Base-by-base conservation (phyloP, 2,797 vertebrate genomes). In the Eospalax fontanierii region DNA sequence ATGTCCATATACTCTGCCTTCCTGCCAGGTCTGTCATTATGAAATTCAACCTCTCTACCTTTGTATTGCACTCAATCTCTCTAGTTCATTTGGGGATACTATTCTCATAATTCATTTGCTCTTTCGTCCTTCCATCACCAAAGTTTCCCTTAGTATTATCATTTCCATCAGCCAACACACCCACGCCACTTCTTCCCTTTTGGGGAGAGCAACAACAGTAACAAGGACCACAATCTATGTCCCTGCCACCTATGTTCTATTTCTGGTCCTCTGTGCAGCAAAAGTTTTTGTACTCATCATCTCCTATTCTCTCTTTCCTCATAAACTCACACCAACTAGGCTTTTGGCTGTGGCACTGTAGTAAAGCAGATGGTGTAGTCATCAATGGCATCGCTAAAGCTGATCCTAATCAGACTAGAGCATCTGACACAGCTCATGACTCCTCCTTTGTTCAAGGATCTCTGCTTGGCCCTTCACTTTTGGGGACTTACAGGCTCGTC, bases 111-210 rank as follows among this genome's bases (percentile, higher is more conserved):
- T n/a, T 80, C 26, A 83, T n/a, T 78, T 11, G 38, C 63, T 82
- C 38, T 35, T 76, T 71, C n/a, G 57, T 65, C 57, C 19, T 18
- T 30, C 73, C 10, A 76, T 33, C 30, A 71, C 63, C 73, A 70
- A 28, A 82, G 30, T 38, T 87, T n/a, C 40, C 57, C 70, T 66
- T 54, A 71, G 22, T 78, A 12, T 5, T 6, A 57, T 65, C 76
- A 89, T 61, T 91, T 24, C 65, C 28, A 89, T 35, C 26, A 86
- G 43, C 68, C 88, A 91, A 84, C 19, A 88, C 43, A 68, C 15
- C n/a, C 26, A 46, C 50, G 73, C 18, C 65, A 81, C 68, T 81
- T 71, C 43, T 91, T 9, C 50, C n/a, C 91, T 15, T 26, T 38
- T 84, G n/a, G 59, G 43, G 46, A n/a, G 50, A 83, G 54, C 38